Base-by-base conservation (phyloP, 2,113 vertebrate genomes). In the Lophochroa leadbeateri region DNA sequence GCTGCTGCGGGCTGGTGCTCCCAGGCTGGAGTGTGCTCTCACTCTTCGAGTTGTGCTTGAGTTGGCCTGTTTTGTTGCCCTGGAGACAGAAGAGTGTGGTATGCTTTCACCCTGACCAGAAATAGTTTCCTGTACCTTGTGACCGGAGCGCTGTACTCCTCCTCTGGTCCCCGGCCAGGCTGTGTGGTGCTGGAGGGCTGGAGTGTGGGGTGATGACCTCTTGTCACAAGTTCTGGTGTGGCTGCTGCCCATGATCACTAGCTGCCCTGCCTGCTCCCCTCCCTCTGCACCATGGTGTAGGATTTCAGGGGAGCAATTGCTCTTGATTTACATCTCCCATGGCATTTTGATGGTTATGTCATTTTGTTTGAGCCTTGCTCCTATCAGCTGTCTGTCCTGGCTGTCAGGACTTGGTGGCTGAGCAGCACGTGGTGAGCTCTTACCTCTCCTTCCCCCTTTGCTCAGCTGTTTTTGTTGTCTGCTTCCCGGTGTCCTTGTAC, bases 101-200 rank as follows among this genome's bases (percentile, higher is more conserved):
- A 97, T 97, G 96, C 94, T 96, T 97, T 95, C 88, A 96, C 94
- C 93, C 90, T 60, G 93, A 97, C 97, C 97, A 97, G 97, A 97
- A 97, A 97, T 97, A 97, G 96, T 97, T 97, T 94, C 92, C 93
- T 86, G 95, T 97, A 97, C 96, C 97, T 96, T 97, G 96, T 97
- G 97, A 97, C 94, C 11, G 0, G 67, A 91, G 94, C 2, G 79
- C 93, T 88, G 90, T 94, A 82, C 95, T 96, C 82, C 89, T 96
- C 70, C 72, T 70, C 87, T 95, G 93, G 93, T 97, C 86, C 58
- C 53, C 0, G 1, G 93, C 96, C 96, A 97, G 92, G 86, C 95
- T 82, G 76, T 75, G 76, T 64, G 57, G 90, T 85, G 93, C 79
- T 81, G 86, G 82, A 88, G 88, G 92, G 86, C 86, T 41, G 88